Evolutionary conservation across 2,888 invertebrate genomes (phyloP).

Genomic region (Mylabris sibirica): DNA sequence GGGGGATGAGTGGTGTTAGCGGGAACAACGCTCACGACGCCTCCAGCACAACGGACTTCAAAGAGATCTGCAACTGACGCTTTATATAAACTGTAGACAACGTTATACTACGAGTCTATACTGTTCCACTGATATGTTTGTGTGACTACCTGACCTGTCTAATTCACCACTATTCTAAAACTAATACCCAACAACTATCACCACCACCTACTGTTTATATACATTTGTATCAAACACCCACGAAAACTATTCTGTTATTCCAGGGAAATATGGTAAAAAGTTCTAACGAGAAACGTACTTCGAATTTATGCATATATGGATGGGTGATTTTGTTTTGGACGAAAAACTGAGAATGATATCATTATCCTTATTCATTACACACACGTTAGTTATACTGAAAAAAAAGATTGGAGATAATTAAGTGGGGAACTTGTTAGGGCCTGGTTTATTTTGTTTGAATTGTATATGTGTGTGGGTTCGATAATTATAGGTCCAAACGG

Average conservation of each 20-base stretch:
- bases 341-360: not conserved
- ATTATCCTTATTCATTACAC: constrained; percentile 1
- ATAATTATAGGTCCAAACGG: constrained; percentile 59
- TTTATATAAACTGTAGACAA: constrained; percentile 47
- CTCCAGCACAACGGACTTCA: constrained; percentile 47
- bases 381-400: not conserved
- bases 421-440: constrained; percentile 44
- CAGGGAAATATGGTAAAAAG: not conserved
- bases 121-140: constrained; percentile 16
- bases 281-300: not conserved
- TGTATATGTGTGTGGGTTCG: constrained; percentile 54
- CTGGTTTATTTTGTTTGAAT: constrained; percentile 40
- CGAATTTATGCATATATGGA: not conserved
- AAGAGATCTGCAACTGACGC: constrained; percentile 53
- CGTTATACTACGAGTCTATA: constrained; percentile 34
- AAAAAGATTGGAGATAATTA: constrained; percentile 41
- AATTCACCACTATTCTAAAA: constrained; percentile 39
- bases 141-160: constrained; percentile 45
- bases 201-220: constrained; percentile 19
- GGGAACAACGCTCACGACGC: constrained; percentile 43
- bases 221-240: not conserved
- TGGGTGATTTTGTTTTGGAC: not conserved
- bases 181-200: constrained; percentile 25
- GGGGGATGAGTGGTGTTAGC: constrained; percentile 27
- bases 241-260: not conserved